These are phyloP conservation scores for Aphaenogaster ashmeadi DNA, from an alignment of 1,140 invertebrate genomes.

Conservation along the genomic window DNA sequence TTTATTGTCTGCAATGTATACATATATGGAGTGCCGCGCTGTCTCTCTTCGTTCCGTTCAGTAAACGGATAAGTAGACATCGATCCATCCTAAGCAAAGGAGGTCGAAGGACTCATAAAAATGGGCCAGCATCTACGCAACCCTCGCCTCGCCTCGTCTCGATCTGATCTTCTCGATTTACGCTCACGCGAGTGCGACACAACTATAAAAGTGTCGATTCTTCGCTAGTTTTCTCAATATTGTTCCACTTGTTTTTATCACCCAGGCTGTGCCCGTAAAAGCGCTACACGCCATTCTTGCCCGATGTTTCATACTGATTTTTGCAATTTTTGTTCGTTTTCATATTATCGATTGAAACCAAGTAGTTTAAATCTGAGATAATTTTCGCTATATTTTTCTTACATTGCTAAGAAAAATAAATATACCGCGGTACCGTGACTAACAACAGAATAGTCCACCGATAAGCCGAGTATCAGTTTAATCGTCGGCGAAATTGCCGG, in stretches of 20 bases:
- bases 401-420: neutral
- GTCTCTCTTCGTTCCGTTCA: neutral
- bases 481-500: neutral
- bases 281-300: neutral
- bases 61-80: constrained; percentile 40
- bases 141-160: neutral
- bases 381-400: neutral
- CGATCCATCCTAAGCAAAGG: constrained; percentile 38
- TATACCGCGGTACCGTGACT: neutral
- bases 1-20: neutral
- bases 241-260: constrained; percentile 11
- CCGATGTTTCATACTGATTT: neutral
- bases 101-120: constrained; percentile 57
- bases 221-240: constrained; percentile 22
- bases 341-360: neutral
- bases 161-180: constrained; percentile 4
- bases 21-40: neutral
- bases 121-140: constrained; percentile 22
- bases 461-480: neutral
- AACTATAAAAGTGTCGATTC: constrained; percentile 28
- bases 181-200: constrained; percentile 4
- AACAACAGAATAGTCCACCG: neutral
- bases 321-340: neutral
- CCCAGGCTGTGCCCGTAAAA: neutral
- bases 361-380: neutral